Conservation (phyloP, 2,888 invertebrate species). For the Phlogophora meticulosa region DNA sequence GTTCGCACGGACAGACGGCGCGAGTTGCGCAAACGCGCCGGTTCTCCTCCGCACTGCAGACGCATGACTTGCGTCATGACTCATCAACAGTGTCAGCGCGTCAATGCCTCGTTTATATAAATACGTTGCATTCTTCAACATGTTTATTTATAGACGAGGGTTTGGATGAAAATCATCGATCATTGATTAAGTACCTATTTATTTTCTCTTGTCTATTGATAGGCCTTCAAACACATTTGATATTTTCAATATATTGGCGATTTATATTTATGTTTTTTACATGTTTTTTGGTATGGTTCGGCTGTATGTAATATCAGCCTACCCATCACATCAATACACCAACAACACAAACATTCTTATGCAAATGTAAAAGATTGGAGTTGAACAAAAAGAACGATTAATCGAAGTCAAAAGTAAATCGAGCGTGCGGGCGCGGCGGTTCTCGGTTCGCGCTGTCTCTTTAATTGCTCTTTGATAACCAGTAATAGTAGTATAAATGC, state of each 20-base stretch:
- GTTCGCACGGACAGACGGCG: conserved; percentile 77
- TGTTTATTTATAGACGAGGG: conserved; percentile 81
- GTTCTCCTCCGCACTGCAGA: conserved; percentile 68
- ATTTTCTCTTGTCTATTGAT: conserved; percentile 68
- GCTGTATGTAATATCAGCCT: conserved; percentile 36
- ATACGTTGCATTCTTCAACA: conserved; percentile 77
- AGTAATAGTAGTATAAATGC: conserved; percentile 85
- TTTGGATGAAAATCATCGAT: conserved; percentile 75
- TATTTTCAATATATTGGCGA: conserved; percentile 29
- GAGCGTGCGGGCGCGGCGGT: conserved; percentile 79
- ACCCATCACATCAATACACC: conserved; percentile 59
- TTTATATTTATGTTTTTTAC: conserved; percentile 21
- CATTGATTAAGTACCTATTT: conserved; percentile 77
- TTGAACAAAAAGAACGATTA: conserved; percentile 85
- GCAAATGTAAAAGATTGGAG: conserved; percentile 84
- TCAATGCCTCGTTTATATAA: conserved; percentile 84
- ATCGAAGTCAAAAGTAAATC: conserved; percentile 87
- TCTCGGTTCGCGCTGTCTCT: conserved; percentile 80
- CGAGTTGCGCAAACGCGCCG: conserved; percentile 77
- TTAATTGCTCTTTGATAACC: conserved; percentile 87
- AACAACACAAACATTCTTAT: conserved; percentile 82
- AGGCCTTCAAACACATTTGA: conserved; percentile 56
- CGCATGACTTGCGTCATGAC: conserved; percentile 79
- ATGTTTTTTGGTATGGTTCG: conserved; percentile 15
- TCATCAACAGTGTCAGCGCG: conserved; percentile 83